Base-by-base conservation (phyloP, 2,888 invertebrate species). In the Pelosia muscerda region DNA sequence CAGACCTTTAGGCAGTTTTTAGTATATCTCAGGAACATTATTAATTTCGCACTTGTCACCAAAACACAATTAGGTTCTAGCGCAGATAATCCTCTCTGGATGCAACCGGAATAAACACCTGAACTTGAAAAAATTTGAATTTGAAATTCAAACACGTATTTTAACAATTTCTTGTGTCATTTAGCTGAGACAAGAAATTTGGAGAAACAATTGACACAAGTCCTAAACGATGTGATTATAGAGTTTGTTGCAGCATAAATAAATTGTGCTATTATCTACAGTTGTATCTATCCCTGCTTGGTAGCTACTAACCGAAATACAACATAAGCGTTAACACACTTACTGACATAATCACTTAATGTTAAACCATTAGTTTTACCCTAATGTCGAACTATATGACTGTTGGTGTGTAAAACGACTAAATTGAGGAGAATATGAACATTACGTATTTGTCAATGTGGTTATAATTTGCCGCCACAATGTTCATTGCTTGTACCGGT, bases 381-480 rank as follows among this genome's bases (percentile, higher is more conserved):
- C 62, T 71, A 73, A 77, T 73, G 73, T 75, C 66, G 34, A 63
- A 60, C 70, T 66, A 69, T 69, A 72, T 73, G 68, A 63, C 63
- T 65, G 68, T 66, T 71, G 68, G 68, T 66, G 58, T 73, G 60
- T 73, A 66, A 71, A 71, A 77, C 63, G 59, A 42, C 61, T 23
- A 68, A 78, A 79, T 74, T 60, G 34, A 25, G 49, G 61, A 68
- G 61, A 65, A 64, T 62, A 64, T 59, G 54, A 61, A 66, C 31
- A 61, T 26, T 60, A 59, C 65, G 62, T 68, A 72, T 66, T 73
- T n/a, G 49, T 57, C 65, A 63, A 57, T 53, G 58, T 61, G 54
- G 23, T 23, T 25, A 55, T 55, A 55, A 55, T 55, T 55, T 23
- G 23, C 54, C 5, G 23, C 54, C 23, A 54, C 23, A 54, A 54